Evolutionary conservation across 2,888 invertebrate genomes (phyloP).

Genomic region (Parthenolecanium corni): DNA sequence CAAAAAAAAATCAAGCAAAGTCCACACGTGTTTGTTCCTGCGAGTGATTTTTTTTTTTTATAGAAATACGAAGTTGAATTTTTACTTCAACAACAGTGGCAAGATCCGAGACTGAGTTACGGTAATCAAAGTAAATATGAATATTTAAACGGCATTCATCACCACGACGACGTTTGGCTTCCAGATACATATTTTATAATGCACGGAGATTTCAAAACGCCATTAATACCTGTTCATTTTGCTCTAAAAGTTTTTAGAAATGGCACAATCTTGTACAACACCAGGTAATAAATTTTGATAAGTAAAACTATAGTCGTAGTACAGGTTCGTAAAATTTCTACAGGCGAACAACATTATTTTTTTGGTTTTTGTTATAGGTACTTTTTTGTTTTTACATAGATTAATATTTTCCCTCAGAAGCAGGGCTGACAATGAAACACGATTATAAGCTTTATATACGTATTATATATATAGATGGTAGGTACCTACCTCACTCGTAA

Average conservation of each 20-base stretch:
- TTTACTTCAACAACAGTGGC: conserved; percentile 86
- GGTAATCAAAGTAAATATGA: conserved; percentile 78
- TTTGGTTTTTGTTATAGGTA: not conserved
- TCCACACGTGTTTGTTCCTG: no score
- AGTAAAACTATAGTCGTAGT: not conserved
- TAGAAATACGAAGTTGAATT: conserved; percentile 96
- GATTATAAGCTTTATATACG: not conserved
- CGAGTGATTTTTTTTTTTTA: no score
- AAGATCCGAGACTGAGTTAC: conserved; percentile 76
- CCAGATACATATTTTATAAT: conserved; percentile 93
- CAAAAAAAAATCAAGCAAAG: no score
- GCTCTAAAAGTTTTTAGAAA: conserved; percentile 83
- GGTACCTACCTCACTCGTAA: not conserved
- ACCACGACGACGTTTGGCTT: conserved; percentile 83
- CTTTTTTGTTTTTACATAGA: not conserved
- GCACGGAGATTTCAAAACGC: conserved; percentile 93
- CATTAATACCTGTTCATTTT: conserved; percentile 84
- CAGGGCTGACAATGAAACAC: no score
- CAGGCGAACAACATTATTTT: no score
- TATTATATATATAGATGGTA: not conserved
- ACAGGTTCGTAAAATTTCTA: no score
- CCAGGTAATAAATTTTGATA: conserved; percentile 46
- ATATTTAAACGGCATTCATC: conserved; percentile 83
- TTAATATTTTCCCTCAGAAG: no score
- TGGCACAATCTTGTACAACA: conserved; percentile 86